A percentile compares a stretch with the other conserved stretches of the same genome.
Conservation (phyloP, 2,797 vertebrate genomes). For the Oceanodroma leucorhoa region DNA sequence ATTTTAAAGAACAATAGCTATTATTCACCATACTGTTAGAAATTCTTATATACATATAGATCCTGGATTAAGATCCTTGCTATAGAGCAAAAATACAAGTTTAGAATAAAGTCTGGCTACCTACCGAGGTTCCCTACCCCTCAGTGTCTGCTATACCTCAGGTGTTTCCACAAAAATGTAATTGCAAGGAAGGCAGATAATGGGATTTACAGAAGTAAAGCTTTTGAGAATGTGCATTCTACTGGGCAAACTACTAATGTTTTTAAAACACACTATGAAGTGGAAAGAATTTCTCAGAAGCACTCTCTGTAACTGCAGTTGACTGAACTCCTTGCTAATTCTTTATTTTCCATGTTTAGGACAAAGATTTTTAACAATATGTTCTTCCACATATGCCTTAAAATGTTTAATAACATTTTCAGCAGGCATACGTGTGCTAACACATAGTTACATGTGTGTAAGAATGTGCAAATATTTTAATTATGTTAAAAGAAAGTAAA, state of each 20-base stretch:
- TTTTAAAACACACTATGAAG: background rate
- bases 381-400: background rate
- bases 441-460: accelerated
- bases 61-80: background rate
- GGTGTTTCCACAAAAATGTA: background rate
- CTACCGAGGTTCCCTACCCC: background rate
- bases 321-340: background rate
- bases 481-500: background rate
- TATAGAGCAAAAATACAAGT: background rate
- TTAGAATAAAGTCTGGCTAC: background rate
- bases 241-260: background rate
- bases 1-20: background rate
- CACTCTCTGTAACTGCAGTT: background rate
- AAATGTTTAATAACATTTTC: background rate
- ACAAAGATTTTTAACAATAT: background rate
- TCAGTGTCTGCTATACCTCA: background rate
- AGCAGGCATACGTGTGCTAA: background rate
- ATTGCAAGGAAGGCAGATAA: background rate
- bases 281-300: background rate
- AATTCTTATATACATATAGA: background rate
- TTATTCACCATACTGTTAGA: background rate
- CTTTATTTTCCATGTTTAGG: background rate
- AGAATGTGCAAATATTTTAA: background rate
- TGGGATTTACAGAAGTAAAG: background rate
- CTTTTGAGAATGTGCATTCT: background rate